Base-by-base conservation (phyloP, 2,113 vertebrate species). In the Amia ocellicauda region DNA sequence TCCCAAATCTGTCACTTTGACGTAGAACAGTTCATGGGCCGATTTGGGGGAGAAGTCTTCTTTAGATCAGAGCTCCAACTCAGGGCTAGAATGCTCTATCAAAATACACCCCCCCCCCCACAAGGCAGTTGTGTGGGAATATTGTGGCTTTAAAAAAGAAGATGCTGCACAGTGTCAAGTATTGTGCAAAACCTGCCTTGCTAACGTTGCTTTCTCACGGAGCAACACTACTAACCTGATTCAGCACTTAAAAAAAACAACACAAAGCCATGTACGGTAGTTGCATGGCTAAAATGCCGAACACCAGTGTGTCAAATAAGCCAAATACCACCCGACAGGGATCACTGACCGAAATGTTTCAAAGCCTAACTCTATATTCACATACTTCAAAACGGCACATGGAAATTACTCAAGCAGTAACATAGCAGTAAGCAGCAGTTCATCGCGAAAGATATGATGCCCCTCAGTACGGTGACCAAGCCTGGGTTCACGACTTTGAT, bases 81-180 rank as follows among this genome's bases (percentile, higher is more conserved):
- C n/a, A n/a, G n/a, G n/a, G n/a, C n/a, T n/a, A n/a, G n/a, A n/a
- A n/a, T n/a, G n/a, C n/a, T n/a, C n/a, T n/a, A n/a, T n/a, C n/a
- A n/a, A n/a, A n/a, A n/a, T n/a, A n/a, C n/a, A n/a, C n/a, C n/a
- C n/a, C n/a, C n/a, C n/a, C n/a, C n/a, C n/a, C n/a, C n/a, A n/a
- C n/a, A n/a, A n/a, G n/a, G n/a, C n/a, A n/a, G n/a, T n/a, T n/a
- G n/a, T n/a, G n/a, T n/a, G n/a, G n/a, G n/a, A n/a, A n/a, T n/a
- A n/a, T n/a, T n/a, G n/a, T n/a, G n/a, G n/a, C n/a, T n/a, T n/a
- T n/a, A n/a, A n/a, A n/a, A n/a, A n/a, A n/a, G n/a, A n/a, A n/a
- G n/a, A 54, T 13, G 50, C 64, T 72, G 63, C 70, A 74, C 63
- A 71, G 63, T 67, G 58, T 67, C 54, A 29, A 17, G 54, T 28